Base-by-base conservation (phyloP, 2,888 invertebrate species). In the Polylopha cassiicola region DNA sequence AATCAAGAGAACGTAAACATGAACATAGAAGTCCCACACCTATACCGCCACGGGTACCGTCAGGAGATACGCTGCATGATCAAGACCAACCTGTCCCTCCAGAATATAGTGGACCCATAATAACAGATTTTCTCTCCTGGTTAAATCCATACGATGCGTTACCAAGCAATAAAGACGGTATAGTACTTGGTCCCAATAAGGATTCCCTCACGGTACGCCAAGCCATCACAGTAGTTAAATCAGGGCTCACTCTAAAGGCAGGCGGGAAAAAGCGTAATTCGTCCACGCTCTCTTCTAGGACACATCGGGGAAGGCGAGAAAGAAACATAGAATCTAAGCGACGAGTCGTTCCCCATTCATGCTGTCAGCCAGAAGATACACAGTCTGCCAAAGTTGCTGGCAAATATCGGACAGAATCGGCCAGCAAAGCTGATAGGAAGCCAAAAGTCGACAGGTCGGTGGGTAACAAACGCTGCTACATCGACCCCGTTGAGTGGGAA, bases 41-140 rank as follows among this genome's bases (percentile, higher is more conserved):
- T 10, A 33, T 66, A 22, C 60, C 64, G 23, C 64, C 70, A 10
- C 69, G 70, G 14, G 50, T 68, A 18, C 68, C 73, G 2, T 67
- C 71, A 7, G 70, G 71, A 4, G 82, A 79, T 37, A 28, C 51
- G 2, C 43, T 64, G 3, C 24, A 47, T 23, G 65, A 73, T 6
- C 43, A 57, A 34, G 79, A 78, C 29, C 69, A 71, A 42, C 65
- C 79, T 1, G 61, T 81, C 8, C 79, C 80, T n/a, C 50, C 82
- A 6, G 80, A 81, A 55, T 89, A 90, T 50, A 87, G 75, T 22
- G 91, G 91, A 7, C 91, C 91, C 0, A 88, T 91, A 7, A 90
- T 91, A 47, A 89, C 89, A 16, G 91, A 91, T 53, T 81, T 91
- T 43, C 88, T 91, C 30, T 87, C 89, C 17, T 90, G 91, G 80